Evolutionary conservation across 2,113 vertebrate species (phyloP).

Genomic region (Bettongia penicillata): DNA sequence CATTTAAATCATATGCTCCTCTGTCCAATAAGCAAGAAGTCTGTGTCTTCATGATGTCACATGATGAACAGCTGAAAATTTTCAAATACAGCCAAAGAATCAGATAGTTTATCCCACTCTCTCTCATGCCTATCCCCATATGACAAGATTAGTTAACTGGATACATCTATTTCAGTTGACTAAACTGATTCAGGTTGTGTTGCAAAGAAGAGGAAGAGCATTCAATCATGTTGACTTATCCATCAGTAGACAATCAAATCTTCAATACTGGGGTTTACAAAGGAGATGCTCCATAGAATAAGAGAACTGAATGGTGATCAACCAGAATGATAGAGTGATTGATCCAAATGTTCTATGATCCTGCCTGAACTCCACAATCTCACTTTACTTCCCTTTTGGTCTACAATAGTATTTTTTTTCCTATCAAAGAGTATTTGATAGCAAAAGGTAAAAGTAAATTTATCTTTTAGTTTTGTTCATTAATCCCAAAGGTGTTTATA

Average conservation of each 20-base stretch:
- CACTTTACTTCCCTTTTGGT: not conserved
- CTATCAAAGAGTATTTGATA: not conserved
- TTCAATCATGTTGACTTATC: not conserved
- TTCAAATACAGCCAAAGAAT: conserved; percentile 12
- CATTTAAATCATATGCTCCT: not conserved
- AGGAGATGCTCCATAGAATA: conserved; percentile 3
- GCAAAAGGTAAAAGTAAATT: not conserved
- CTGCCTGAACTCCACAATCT: not conserved
- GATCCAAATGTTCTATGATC: not conserved
- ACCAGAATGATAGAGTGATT: conserved; percentile 17
- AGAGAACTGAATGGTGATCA: not conserved
- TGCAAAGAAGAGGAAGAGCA: not conserved
- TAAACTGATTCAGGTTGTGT: conserved; percentile 4
- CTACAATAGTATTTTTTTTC: not conserved
- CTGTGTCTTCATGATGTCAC: not conserved
- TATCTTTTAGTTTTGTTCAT: not conserved
- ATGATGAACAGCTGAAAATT: not conserved
- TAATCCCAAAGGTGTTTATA: not conserved
- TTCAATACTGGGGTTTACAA: not conserved
- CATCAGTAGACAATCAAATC: not conserved
- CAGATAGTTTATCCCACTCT: conserved; percentile 22
- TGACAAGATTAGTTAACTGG: not conserved
- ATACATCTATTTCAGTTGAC: conserved; percentile 10
- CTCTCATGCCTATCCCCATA: not conserved
- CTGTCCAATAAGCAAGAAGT: not conserved